Percentiles rank a stretch among this genome's conserved stretches.
Evolutionary conservation across 2,888 invertebrate species (phyloP).

Genomic region (Lasioglossum zephyrum): DNA sequence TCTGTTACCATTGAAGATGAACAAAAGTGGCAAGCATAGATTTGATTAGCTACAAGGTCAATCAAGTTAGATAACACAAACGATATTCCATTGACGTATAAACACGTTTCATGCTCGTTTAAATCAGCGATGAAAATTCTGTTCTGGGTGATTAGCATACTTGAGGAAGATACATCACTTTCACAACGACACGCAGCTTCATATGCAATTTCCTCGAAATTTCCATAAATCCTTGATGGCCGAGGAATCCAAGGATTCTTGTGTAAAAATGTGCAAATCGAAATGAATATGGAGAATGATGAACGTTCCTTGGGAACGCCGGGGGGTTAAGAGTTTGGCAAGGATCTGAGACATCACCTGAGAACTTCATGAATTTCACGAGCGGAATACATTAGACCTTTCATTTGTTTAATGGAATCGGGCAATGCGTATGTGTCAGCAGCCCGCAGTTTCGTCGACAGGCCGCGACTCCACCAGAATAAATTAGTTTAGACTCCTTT

Average conservation of each 20-base stretch:
- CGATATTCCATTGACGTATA: no score
- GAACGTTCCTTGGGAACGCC: neutral
- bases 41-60: neutral
- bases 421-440: constrained; percentile 2
- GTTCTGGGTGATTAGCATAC: neutral
- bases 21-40: neutral
- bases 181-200: neutral
- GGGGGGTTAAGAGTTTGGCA: constrained; percentile 1
- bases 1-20: neutral
- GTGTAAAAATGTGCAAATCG: constrained; percentile 3
- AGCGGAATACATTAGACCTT: constrained; percentile 2
- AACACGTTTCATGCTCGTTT: neutral
- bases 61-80: no score
- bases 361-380: constrained; percentile 17
- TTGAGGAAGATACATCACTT: neutral
- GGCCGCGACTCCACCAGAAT: neutral
- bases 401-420: constrained; percentile 24
- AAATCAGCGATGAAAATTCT: neutral
- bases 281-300: neutral
- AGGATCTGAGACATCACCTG: neutral
- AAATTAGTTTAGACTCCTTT: neutral
- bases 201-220: neutral
- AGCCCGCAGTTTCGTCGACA: neutral
- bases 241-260: neutral
- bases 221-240: neutral